Percentiles rank a stretch among this genome's conserved stretches.
Conservation (phyloP, 2,113 vertebrate species). For the Excalfactoria chinensis region DNA sequence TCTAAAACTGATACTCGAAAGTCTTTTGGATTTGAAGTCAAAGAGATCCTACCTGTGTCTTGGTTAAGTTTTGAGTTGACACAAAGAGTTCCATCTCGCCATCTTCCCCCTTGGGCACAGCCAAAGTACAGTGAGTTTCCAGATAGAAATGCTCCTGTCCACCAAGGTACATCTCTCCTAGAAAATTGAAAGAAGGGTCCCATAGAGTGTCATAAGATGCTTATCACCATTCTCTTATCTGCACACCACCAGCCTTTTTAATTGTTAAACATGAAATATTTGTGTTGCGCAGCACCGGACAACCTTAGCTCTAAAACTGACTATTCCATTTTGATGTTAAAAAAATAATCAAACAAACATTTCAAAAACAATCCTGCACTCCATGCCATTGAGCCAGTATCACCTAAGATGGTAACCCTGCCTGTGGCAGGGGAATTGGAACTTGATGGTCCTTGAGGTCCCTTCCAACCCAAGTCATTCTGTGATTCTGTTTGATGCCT, state of each 20-base stretch:
- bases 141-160: constrained; percentile 98
- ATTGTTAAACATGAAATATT: background rate
- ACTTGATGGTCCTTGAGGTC: too few relatives aligned
- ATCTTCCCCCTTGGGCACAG: constrained; percentile 89
- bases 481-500: too few relatives aligned
- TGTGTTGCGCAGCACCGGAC: background rate
- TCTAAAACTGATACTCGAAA: background rate
- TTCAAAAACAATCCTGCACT: background rate
- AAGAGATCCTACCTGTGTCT: constrained; percentile 80
- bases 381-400: too few relatives aligned
- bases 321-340: background rate
- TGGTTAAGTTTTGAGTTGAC: constrained; percentile 86
- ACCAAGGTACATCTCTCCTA: constrained; percentile 91
- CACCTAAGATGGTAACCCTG: too few relatives aligned
- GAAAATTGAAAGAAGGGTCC: background rate
- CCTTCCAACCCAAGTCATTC: too few relatives aligned
- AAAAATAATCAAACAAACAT: background rate
- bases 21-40: background rate
- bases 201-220: background rate
- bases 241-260: background rate
- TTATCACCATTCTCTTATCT: background rate
- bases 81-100: constrained; percentile 94
- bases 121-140: constrained; percentile 91
- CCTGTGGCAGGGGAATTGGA: too few relatives aligned
- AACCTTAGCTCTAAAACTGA: background rate